phyloP scores from a whole-genome alignment of 2,888 invertebrate species.

The Dicyrtoma fusca region DNA sequence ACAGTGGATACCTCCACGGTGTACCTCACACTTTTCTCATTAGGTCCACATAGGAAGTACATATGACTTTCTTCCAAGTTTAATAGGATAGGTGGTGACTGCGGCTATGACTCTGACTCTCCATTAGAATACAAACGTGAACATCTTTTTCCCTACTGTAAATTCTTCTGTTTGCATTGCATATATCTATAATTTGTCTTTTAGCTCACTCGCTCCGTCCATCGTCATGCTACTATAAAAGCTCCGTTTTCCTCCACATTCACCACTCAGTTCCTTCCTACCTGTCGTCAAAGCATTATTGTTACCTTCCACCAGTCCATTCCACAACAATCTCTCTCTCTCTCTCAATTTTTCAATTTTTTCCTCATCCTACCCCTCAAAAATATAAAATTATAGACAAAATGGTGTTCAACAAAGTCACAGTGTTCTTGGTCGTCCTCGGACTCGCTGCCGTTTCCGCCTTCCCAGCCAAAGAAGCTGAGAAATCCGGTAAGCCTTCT shows the following conservation, averaged over 20 bases:
- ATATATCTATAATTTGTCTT: no score
- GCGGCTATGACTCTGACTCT: no score
- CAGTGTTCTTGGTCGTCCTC: constrained; percentile 3
- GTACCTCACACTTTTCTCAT: no score
- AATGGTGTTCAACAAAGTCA: constrained; percentile 27
- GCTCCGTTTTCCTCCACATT: not conserved
- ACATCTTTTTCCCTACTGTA: not conserved
- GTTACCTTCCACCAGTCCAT: not conserved
- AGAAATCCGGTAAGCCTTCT: constrained; percentile 29
- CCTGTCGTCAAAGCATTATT: constrained; percentile 8
- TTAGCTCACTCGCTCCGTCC: no score
- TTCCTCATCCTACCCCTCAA: no score
- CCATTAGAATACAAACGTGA: no score
- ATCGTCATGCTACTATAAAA: constrained; percentile 19
- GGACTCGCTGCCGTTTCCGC: constrained; percentile 26
- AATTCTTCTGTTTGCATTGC: not conserved
- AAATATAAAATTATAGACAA: no score
- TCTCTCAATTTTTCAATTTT: not conserved
- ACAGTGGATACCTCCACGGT: not conserved
- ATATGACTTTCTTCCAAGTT: constrained; percentile 19
- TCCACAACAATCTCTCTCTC: not conserved
- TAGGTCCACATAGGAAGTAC: constrained; percentile 9
- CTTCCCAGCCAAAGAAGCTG: constrained; percentile 12
- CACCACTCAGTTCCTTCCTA: constrained; percentile 38
- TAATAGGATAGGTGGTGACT: no score